phyloP scores from a whole-genome alignment of 1,140 invertebrate genomes.

The Cyclina sinensis region DNA sequence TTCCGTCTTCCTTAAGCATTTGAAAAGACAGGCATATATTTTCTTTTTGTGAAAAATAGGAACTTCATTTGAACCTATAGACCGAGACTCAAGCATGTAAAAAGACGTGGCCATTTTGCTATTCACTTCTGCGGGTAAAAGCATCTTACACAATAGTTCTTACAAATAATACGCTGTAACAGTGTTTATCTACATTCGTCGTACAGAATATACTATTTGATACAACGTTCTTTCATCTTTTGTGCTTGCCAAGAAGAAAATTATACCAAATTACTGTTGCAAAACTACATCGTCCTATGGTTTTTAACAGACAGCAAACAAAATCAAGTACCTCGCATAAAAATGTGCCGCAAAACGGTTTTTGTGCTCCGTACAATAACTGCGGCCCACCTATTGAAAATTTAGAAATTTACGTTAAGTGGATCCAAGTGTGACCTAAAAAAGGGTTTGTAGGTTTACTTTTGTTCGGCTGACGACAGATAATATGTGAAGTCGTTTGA shows the following conservation, averaged over 20 bases:
- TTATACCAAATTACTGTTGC: neutral
- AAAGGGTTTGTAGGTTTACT: neutral
- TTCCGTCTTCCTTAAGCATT: no score
- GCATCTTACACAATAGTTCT: no score
- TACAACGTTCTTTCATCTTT: neutral
- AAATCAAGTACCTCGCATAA: neutral
- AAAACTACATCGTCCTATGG: neutral
- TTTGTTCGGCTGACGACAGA: neutral
- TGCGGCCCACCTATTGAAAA: neutral
- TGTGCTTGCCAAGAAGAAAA: neutral
- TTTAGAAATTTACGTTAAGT: neutral
- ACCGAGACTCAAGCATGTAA: no score
- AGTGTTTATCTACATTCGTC: neutral
- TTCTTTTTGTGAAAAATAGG: no score
- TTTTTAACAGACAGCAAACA: neutral
- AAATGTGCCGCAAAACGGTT: neutral
- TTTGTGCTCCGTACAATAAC: neutral
- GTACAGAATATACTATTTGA: neutral
- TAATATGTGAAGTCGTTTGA: neutral
- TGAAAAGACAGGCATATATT: no score
- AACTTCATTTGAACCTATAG: no score
- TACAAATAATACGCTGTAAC: no score
- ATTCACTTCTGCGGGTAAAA: no score
- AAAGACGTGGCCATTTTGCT: no score
- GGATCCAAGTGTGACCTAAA: conserved; percentile 10